These are phyloP conservation scores for Otolemur crassicaudatus DNA, from an alignment of 2,797 vertebrate genomes.

Conservation along the genomic window DNA sequence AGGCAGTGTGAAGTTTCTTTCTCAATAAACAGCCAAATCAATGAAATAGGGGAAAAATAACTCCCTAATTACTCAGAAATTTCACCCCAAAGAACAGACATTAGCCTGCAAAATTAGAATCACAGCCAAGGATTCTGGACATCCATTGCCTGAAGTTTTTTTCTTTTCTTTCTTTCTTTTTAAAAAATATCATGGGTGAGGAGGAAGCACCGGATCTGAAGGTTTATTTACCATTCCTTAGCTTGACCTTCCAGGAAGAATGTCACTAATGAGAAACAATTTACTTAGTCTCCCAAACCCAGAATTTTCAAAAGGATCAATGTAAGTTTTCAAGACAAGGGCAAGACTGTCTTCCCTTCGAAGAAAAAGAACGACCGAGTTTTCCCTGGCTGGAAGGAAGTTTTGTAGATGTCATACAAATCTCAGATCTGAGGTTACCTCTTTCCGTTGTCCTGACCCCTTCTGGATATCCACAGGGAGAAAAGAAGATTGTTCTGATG, in stretches of 20 bases:
- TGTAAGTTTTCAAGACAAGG: constrained; percentile 61
- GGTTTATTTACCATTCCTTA: constrained; percentile 83
- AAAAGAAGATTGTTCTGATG: neutral
- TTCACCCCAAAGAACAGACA: neutral
- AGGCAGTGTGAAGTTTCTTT: neutral
- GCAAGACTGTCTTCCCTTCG: neutral
- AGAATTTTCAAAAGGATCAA: constrained; percentile 71
- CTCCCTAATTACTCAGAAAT: neutral
- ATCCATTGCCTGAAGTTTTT: neutral
- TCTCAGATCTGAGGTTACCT: constrained; percentile 15
- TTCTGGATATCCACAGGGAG: neutral
- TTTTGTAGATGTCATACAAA: constrained; percentile 4
- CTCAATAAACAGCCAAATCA: neutral
- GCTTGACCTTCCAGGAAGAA: constrained; percentile 81
- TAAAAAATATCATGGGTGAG: constrained; percentile 42
- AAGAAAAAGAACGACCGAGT: neutral
- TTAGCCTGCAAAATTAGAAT: constrained; percentile 5
- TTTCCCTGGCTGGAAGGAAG: constrained; percentile 54
- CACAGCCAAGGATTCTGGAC: neutral
- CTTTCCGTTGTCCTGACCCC: neutral
- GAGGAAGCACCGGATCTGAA: constrained; percentile 68
- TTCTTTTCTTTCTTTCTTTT: neutral
- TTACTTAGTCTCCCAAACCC: constrained; percentile 53
- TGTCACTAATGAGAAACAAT: constrained; percentile 83
- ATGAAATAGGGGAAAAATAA: neutral